Evolutionary conservation across 2,888 invertebrate species (phyloP), one percentile per base, ranked within the genome.

Genomic region (Pyrgus malvae): DNA sequence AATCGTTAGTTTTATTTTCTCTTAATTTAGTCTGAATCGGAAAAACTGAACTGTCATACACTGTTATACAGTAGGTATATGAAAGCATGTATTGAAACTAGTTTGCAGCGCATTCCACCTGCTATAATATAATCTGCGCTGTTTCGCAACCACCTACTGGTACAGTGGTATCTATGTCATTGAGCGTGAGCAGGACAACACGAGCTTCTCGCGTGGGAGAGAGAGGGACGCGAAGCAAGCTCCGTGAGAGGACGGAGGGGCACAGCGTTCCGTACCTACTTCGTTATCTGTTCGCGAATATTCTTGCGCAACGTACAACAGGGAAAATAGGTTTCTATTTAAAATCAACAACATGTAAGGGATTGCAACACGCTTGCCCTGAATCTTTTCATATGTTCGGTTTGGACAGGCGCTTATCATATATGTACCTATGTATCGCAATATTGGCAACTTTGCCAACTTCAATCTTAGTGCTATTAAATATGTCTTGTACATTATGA

Each of bases 71-170:
- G n/a, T n/a, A n/a, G n/a, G n/a, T n/a, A 33, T 33, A 33, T 6
- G 14, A 33, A 14, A 14, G 87, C 86, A 83, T 84, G 82, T 83
- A 84, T 81, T 83, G 83, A 80, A 89, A 89, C 87, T 81, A 75
- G 87, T 89, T 89, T 83, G 77, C 80, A 74, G 80, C 80, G 80
- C 85, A 83, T 88, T 84, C 85, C 88, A 90, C 90, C 86, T 89
- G 90, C 86, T 84, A 85, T 48, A 54, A 54, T 87, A 85, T 89
- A 89, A 89, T 90, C 89, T 85, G 90, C 88, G 86, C 67, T 83
- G 82, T 90, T 90, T 90, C 89, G 88, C 90, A 89, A 90, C 79
- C 72, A 70, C 73, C 79, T 72, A 69, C 71, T 77, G 78, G 85
- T 87, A 89, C 72, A 69, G 71, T 77, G 78, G 85, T 87, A 89